Percentiles rank a stretch among this genome's conserved stretches.
phyloP scores from a whole-genome alignment of 1,140 invertebrate species.

The Nymphalis io region DNA sequence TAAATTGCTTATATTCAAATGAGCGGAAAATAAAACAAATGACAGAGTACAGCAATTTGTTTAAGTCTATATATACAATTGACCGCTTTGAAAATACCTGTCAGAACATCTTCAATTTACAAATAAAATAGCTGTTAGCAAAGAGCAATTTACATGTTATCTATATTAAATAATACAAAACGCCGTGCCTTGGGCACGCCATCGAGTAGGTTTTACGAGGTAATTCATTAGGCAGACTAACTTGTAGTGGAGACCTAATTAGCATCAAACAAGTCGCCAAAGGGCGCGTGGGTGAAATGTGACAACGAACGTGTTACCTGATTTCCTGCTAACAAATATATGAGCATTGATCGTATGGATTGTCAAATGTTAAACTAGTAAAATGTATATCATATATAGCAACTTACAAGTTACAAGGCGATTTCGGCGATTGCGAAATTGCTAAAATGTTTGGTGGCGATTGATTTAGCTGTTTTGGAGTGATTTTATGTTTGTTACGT shows the following conservation, averaged over 20 bases:
- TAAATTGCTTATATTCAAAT: too few species aligned
- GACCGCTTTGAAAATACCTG: not conserved
- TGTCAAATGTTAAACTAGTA: slow-evolving; percentile 11
- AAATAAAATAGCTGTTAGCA: slow-evolving; percentile 34
- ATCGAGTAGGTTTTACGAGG: slow-evolving; percentile 61
- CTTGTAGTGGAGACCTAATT: slow-evolving; percentile 64
- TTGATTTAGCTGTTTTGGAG: not conserved
- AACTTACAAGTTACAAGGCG: not conserved
- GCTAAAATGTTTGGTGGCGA: not conserved
- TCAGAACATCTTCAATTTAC: slow-evolving; percentile 16
- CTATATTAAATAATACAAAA: slow-evolving; percentile 48
- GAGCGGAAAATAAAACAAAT: too few species aligned
- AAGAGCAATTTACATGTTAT: slow-evolving; percentile 44
- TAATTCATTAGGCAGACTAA: slow-evolving; percentile 69
- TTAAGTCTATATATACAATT: not conserved
- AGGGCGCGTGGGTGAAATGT: slow-evolving; percentile 53
- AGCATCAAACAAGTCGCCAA: slow-evolving; percentile 57
- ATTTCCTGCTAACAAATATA: slow-evolving; percentile 51
- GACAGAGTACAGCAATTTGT: too few species aligned
- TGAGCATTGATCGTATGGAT: slow-evolving; percentile 30
- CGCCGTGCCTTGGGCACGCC: slow-evolving; percentile 45
- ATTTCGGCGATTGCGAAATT: not conserved
- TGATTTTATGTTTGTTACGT: not conserved
- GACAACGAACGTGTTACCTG: slow-evolving; percentile 39
- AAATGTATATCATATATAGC: not conserved